Percentiles rank a stretch among this genome's conserved stretches.
These are phyloP conservation scores for Actinernus sp. DNA, from an alignment of 92 coral and sea anemone genomes.

Conservation along the genomic window DNA sequence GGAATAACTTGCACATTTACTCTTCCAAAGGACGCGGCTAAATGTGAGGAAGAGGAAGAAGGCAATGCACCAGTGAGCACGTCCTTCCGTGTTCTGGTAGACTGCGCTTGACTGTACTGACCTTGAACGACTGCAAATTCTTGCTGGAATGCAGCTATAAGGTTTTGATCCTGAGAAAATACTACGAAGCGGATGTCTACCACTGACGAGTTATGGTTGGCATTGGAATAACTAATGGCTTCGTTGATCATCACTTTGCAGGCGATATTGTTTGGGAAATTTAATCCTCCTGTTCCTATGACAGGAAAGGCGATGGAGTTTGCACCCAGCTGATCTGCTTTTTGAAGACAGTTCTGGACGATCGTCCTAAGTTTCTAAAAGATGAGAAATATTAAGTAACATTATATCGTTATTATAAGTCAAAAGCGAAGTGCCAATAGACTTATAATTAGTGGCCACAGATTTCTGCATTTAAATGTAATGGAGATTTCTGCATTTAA, in stretches of 20 bases:
- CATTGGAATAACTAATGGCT: constrained; percentile 39
- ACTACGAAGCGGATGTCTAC: constrained; percentile 85
- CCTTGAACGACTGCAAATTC: constrained; percentile 31
- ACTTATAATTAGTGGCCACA: too few relatives aligned
- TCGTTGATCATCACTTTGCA: constrained; percentile 68
- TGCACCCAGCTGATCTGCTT: constrained; percentile 34
- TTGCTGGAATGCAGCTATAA: constrained; percentile 58
- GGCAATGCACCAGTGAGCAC: too few relatives aligned
- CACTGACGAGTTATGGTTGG: constrained; percentile 18
- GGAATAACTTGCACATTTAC: constrained; percentile 13
- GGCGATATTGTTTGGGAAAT: constrained; percentile 66
- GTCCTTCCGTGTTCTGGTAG: too few relatives aligned
- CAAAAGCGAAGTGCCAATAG: too few relatives aligned
- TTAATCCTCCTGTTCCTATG: constrained; percentile 78
- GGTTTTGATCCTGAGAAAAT: constrained; percentile 57
- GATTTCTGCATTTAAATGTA: too few relatives aligned
- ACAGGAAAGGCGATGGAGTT: constrained; percentile 76
- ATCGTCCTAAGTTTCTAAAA: constrained; percentile 40
- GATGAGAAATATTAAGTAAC: too few relatives aligned
- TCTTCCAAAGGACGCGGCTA: background rate
- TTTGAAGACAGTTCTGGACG: constrained; percentile 53
- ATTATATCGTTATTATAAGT: too few relatives aligned
- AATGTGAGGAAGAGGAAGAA: too few relatives aligned
- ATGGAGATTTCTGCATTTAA: too few relatives aligned
- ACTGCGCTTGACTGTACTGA: background rate